Base-by-base conservation (phyloP, 1,140 invertebrate species). In the Branchinecta lynchi region DNA sequence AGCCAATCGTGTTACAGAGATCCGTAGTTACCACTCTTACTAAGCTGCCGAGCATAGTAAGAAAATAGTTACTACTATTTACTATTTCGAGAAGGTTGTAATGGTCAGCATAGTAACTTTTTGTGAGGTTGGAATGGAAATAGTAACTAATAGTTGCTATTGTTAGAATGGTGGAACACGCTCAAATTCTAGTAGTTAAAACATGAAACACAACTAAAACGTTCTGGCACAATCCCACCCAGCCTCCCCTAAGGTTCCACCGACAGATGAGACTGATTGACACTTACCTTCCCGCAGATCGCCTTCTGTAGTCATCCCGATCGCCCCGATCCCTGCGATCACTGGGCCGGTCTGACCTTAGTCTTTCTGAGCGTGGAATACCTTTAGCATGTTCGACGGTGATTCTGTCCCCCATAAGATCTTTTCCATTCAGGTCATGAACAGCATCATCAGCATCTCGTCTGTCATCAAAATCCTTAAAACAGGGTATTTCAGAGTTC, bases 371-470 rank as follows among this genome's bases (percentile, higher is more conserved):
- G 69, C 74, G 68, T 70, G 74, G 68, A 66, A 73, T 70, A 45
- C 73, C 74, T 21, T 70, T 67, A 45, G 71, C 75, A 51, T 72
- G 74, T 69, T 75, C 73, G 69, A 74, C 74, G 45, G 72, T 73
- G 15, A 74, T 74, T 74, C 73, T 75, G 68, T 84, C 82, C 9
- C 84, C 83, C 70, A 80, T 76, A 12, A 85, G 75, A 44, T 84
- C 82, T 73, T 80, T 79, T 1, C 83, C 84, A 76, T 86, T 84
- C 45, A 85, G 74, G 70, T 85, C 84, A 76, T 83, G 82, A 12
- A 85, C 82, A 17, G 84, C 84, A 78, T 86, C 84, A 75, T 85
- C 83, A 66, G 84, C 84, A 80, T 85, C 84, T 68, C 82, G 76
- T 70, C 79, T 76, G 71, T 84, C 81, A 70, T 85, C 83, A 77